These are phyloP conservation scores for Drosophila elegans DNA, from an alignment of 1,140 invertebrate species.

Conservation along the genomic window DNA sequence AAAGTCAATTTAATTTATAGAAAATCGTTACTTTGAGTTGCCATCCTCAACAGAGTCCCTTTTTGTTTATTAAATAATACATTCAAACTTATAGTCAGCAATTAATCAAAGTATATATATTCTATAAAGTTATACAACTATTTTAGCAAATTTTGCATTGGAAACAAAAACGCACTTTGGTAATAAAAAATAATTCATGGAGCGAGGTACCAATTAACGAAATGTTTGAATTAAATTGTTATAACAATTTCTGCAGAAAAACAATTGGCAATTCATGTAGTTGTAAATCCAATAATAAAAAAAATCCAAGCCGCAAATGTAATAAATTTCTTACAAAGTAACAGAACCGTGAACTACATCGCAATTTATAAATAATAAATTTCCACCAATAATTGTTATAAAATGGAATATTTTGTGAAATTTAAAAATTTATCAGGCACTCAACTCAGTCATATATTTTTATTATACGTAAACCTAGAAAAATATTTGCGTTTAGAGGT, in stretches of 20 bases:
- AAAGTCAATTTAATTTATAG: not conserved
- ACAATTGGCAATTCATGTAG: not conserved
- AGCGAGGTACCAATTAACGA: not conserved
- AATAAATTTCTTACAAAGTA: constrained; percentile 6
- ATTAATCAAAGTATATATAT: not conserved
- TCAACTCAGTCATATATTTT: no score
- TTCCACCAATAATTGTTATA: not conserved
- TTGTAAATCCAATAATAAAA: not conserved
- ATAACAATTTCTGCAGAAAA: not conserved
- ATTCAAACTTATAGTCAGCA: not conserved
- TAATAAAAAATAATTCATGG: no score
- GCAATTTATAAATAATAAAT: constrained; percentile 22
- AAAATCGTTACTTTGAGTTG: not conserved
- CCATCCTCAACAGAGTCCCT: not conserved
- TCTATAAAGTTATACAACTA: no score
- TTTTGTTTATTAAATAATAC: not conserved
- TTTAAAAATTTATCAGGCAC: not conserved
- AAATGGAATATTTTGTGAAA: not conserved
- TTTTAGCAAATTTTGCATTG: not conserved
- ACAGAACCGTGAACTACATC: constrained; percentile 5
- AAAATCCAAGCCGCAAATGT: not conserved
- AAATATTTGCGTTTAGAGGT: no score
- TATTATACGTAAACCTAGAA: no score
- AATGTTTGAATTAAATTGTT: no score
- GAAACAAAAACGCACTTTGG: no score